These are phyloP conservation scores for Aromia moschata DNA, from an alignment of 2,888 invertebrate genomes.

Conservation along the genomic window DNA sequence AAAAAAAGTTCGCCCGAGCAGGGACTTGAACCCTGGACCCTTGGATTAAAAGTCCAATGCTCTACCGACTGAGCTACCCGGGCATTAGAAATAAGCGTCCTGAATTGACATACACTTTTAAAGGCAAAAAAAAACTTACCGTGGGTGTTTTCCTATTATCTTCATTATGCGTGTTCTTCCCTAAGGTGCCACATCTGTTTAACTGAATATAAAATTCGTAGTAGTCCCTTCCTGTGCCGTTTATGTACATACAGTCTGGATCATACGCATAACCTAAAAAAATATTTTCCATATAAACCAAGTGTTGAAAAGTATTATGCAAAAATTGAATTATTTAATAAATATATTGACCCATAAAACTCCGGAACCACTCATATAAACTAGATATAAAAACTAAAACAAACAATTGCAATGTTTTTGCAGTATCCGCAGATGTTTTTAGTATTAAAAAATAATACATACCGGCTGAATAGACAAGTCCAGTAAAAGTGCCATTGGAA, in stretches of 20 bases:
- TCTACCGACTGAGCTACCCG: slow-evolving; percentile 80
- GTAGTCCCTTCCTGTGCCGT: slow-evolving; percentile 89
- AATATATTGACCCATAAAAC: too few relatives aligned
- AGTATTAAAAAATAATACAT: too few relatives aligned
- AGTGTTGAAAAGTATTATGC: too few relatives aligned
- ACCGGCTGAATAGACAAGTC: slow-evolving; percentile 91
- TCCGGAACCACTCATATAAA: too few relatives aligned
- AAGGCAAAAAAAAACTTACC: slow-evolving; percentile 65
- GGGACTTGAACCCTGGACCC: slow-evolving; percentile 82
- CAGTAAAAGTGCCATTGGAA: slow-evolving; percentile 92
- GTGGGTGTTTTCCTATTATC: slow-evolving; percentile 87
- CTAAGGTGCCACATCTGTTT: slow-evolving; percentile 90
- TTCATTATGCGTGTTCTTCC: slow-evolving; percentile 86
- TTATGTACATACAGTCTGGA: slow-evolving; percentile 94
- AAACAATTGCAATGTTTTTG: too few relatives aligned
- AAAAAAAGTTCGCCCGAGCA: slow-evolving; percentile 71
- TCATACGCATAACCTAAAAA: slow-evolving; percentile 88
- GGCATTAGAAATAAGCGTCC: slow-evolving; percentile 56
- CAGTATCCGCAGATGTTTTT: too few relatives aligned
- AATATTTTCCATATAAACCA: background rate
- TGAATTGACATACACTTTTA: slow-evolving; percentile 3
- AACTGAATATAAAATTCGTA: slow-evolving; percentile 94
- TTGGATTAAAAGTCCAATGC: slow-evolving; percentile 81
- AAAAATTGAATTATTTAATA: too few relatives aligned
- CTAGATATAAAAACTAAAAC: too few relatives aligned